Conservation (phyloP, 1,140 invertebrate genomes). For the Drosophila leontia region DNA sequence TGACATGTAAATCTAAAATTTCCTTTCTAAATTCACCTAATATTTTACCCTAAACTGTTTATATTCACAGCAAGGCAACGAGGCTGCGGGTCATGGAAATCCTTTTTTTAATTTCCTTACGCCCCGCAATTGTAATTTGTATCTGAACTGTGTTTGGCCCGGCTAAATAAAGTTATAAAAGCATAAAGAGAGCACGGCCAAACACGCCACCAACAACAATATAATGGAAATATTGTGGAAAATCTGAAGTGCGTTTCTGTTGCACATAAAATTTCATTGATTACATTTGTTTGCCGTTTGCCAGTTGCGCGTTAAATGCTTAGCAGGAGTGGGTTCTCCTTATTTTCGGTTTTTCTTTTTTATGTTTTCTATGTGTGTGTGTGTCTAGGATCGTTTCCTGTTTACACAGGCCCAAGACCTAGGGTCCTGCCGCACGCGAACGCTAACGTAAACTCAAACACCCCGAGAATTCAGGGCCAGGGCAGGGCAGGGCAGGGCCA, state of each 20-base stretch:
- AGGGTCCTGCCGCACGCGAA: conserved; percentile 49
- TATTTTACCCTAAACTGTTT: conserved; percentile 1
- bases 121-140: conserved; percentile 76
- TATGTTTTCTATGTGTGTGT: conserved; percentile 20
- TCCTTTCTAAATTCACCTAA: background rate
- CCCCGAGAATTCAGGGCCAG: conserved; percentile 64
- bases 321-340: conserved; percentile 4
- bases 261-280: conserved; percentile 84
- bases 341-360: conserved; percentile 13
- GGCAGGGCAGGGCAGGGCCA: conserved; percentile 38
- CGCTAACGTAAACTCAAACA: conserved; percentile 17
- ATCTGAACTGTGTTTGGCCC: conserved; percentile 59
- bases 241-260: conserved; percentile 70
- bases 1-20: background rate
- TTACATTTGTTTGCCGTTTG: conserved; percentile 79
- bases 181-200: conserved; percentile 58
- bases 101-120: conserved; percentile 77
- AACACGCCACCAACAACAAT: conserved; percentile 52
- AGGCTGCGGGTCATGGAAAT: conserved; percentile 51
- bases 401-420: conserved; percentile 69
- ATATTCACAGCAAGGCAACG: background rate
- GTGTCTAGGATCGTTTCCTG: conserved; percentile 72
- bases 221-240: conserved; percentile 23
- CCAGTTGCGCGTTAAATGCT: conserved; percentile 66
- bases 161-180: conserved; percentile 82